Evolutionary conservation across 2,888 invertebrate species (phyloP).

Genomic region (Spodoptera exigua): DNA sequence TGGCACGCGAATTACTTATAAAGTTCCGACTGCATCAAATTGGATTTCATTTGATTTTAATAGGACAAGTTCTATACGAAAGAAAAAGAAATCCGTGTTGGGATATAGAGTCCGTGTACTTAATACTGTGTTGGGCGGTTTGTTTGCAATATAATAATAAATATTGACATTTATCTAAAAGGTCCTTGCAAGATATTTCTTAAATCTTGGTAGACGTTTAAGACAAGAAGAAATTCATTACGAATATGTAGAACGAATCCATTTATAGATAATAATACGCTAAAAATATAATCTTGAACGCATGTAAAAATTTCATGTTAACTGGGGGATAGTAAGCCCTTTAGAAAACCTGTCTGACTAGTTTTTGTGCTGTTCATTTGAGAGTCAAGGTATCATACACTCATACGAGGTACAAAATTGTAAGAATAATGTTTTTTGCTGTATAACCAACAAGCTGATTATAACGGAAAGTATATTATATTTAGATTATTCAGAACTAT

Average conservation of each 20-base stretch:
- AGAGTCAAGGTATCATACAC: constrained; percentile 64
- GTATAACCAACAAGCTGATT: constrained; percentile 8
- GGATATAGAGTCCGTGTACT: too few species aligned
- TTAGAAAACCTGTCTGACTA: constrained; percentile 71
- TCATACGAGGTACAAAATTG: constrained; percentile 7
- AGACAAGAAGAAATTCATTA: too few species aligned
- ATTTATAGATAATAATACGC: constrained; percentile 30
- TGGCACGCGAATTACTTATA: too few species aligned
- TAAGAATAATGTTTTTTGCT: constrained; percentile 29
- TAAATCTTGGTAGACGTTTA: constrained; percentile 18
- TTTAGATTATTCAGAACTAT: too few species aligned
- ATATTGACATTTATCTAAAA: constrained; percentile 13
- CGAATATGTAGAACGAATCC: too few species aligned
- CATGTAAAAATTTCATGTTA: constrained; percentile 54
- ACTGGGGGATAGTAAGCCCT: constrained; percentile 68
- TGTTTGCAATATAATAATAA: too few species aligned
- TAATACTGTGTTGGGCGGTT: too few species aligned
- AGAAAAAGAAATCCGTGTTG: too few species aligned
- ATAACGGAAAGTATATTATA: not conserved
- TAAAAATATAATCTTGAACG: constrained; percentile 26
- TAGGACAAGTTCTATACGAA: too few species aligned
- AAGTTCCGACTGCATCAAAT: too few species aligned
- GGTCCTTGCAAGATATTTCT: constrained; percentile 15
- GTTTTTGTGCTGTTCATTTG: constrained; percentile 69
- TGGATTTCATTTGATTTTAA: too few species aligned